Conservation (phyloP, 2,888 invertebrate genomes). For the Clivina fossor region DNA sequence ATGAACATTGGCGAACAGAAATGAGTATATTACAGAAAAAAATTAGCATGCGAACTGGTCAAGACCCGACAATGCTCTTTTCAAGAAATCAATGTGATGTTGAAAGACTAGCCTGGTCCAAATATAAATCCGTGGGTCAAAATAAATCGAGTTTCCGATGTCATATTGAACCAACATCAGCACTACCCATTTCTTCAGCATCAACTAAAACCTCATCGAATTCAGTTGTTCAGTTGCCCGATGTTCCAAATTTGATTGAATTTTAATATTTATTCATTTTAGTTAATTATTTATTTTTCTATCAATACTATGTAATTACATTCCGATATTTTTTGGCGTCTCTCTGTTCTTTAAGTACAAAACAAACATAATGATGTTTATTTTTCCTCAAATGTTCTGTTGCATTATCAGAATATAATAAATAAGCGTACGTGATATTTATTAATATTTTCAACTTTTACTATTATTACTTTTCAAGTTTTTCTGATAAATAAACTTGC, state of each 20-base stretch:
- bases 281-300: constrained; percentile 1
- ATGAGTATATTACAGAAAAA: constrained; percentile 66
- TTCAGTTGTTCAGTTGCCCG: constrained; percentile 18
- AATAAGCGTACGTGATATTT: too few species aligned
- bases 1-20: constrained; percentile 68
- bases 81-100: constrained; percentile 44
- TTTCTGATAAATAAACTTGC: too few species aligned
- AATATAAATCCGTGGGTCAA: constrained; percentile 39
- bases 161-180: constrained; percentile 43
- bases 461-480: too few species aligned
- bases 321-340: constrained; percentile 16
- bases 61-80: constrained; percentile 54
- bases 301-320: constrained; percentile 8
- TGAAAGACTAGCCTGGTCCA: constrained; percentile 34
- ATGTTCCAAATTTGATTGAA: constrained; percentile 36
- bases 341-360: too few species aligned
- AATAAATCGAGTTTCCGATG: constrained; percentile 49
- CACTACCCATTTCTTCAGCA: too few species aligned
- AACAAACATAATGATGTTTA: too few species aligned
- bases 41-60: constrained; percentile 68
- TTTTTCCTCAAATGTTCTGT: too few species aligned
- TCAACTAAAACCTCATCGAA: too few species aligned
- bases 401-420: too few species aligned
- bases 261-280: constrained; percentile 33
- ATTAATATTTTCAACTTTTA: too few species aligned